phyloP scores from a whole-genome alignment of 2,888 invertebrate species.

The Hoplodrina ambigua region DNA sequence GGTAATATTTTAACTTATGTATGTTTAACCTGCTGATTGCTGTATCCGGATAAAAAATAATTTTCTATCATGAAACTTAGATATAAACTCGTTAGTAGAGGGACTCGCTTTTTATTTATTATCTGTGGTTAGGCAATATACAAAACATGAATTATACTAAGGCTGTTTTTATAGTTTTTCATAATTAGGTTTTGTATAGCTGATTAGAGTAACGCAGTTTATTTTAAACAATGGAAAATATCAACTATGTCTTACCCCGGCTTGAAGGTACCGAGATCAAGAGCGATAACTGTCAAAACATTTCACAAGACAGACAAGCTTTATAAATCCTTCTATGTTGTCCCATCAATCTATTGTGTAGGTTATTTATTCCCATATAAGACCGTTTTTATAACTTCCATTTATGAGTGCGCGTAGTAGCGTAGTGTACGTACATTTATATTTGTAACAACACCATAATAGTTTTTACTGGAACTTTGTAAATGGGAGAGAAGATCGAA shows the following conservation, averaged over 20 bases:
- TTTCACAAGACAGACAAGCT: slow-evolving; percentile 5
- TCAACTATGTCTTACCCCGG: too few relatives aligned
- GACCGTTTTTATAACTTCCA: slow-evolving; percentile 27
- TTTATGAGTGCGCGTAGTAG: background rate
- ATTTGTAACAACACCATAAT: too few relatives aligned
- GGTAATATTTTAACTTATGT: too few relatives aligned
- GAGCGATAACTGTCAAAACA: slow-evolving; percentile 16
- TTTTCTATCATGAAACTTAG: too few relatives aligned
- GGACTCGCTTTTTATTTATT: too few relatives aligned
- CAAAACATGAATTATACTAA: background rate
- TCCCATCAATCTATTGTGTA: slow-evolving; percentile 1
- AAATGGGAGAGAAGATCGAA: slow-evolving; percentile 20
- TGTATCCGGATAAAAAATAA: too few relatives aligned
- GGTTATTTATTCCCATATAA: slow-evolving; percentile 30
- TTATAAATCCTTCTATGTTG: slow-evolving; percentile 30
- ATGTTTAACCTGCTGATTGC: too few relatives aligned
- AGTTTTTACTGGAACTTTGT: background rate
- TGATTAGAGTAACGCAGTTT: background rate
- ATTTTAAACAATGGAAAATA: slow-evolving; percentile 9
- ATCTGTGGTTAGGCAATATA: too few relatives aligned
- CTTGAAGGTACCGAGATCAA: background rate
- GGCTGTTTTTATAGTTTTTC: background rate
- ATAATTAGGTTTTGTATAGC: background rate
- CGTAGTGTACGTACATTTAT: slow-evolving; percentile 1
- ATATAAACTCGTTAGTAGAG: too few relatives aligned